Percentiles rank a stretch among this genome's conserved stretches.
Conservation (phyloP, 1,140 invertebrate species). For the Calycopis cecrops region DNA sequence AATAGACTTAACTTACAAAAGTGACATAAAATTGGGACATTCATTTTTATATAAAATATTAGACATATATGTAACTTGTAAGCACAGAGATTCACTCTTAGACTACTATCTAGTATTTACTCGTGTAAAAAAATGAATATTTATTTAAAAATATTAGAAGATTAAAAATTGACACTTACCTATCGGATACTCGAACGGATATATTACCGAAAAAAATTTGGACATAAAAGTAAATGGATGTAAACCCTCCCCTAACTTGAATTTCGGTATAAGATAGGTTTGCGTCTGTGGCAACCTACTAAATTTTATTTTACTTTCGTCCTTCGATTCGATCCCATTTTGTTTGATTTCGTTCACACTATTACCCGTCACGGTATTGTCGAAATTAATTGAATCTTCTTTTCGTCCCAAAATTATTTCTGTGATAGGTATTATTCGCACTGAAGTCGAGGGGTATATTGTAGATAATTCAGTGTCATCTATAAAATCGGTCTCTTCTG, state of each 20-base stretch:
- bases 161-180: conserved; percentile 47
- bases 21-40: background rate
- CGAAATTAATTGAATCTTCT: conserved; percentile 35
- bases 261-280: conserved; percentile 63
- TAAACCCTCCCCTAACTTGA: conserved; percentile 59
- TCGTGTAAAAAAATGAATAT: no score
- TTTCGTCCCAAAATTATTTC: conserved; percentile 41
- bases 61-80: background rate
- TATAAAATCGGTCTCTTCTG: background rate
- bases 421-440: conserved; percentile 54
- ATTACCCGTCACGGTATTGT: conserved; percentile 45
- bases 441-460: conserved; percentile 5
- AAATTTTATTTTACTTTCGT: conserved; percentile 65
- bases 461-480: background rate
- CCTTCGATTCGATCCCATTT: conserved; percentile 51
- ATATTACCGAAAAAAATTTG: conserved; percentile 59
- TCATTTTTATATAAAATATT: background rate
- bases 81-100: no score
- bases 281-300: conserved; percentile 57
- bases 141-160: no score
- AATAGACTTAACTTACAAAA: conserved; percentile 14
- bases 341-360: conserved; percentile 47
- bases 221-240: conserved; percentile 64
- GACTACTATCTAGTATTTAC: no score
- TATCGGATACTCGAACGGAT: conserved; percentile 63